A percentile compares a stretch with the other conserved stretches of the same genome.
phyloP scores from a whole-genome alignment of 1,140 invertebrate species.

The Planococcus citri region DNA sequence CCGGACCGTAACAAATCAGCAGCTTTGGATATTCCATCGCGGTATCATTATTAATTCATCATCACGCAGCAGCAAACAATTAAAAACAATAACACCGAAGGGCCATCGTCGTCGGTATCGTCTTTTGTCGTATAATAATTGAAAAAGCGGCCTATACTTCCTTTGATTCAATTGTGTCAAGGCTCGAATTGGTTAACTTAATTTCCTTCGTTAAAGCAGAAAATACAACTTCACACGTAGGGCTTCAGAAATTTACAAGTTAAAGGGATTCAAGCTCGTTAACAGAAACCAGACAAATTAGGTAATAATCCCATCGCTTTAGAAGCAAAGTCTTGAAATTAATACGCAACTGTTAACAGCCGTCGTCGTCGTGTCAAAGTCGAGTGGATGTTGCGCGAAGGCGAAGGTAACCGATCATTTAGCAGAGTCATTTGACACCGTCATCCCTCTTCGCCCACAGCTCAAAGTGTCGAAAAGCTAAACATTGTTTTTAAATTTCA shows the following conservation, averaged over 20 bases:
- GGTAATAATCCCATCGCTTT: constrained; percentile 2
- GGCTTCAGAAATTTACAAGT: constrained; percentile 3
- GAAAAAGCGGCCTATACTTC: neutral
- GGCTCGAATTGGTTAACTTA: constrained; percentile 6
- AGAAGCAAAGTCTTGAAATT: neutral
- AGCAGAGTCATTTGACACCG: too few species aligned
- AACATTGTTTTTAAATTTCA: too few species aligned
- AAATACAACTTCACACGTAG: neutral
- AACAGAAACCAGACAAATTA: constrained; percentile 7
- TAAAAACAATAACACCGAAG: neutral
- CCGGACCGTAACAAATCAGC: too few species aligned
- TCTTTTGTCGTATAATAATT: neutral
- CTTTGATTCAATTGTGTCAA: constrained; percentile 1
- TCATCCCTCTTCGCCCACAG: too few species aligned
- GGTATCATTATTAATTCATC: too few species aligned
- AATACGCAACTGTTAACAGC: neutral
- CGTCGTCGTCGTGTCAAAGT: too few species aligned
- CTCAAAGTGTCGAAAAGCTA: too few species aligned
- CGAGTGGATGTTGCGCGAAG: too few species aligned
- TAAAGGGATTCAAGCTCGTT: constrained; percentile 2
- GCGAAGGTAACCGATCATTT: too few species aligned
- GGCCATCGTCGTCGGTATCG: too few species aligned
- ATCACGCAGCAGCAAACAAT: neutral
- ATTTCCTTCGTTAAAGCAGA: neutral
- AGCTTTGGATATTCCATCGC: too few species aligned